Base-by-base conservation (phyloP, 2,113 vertebrate genomes). In the Cettia cetti region DNA sequence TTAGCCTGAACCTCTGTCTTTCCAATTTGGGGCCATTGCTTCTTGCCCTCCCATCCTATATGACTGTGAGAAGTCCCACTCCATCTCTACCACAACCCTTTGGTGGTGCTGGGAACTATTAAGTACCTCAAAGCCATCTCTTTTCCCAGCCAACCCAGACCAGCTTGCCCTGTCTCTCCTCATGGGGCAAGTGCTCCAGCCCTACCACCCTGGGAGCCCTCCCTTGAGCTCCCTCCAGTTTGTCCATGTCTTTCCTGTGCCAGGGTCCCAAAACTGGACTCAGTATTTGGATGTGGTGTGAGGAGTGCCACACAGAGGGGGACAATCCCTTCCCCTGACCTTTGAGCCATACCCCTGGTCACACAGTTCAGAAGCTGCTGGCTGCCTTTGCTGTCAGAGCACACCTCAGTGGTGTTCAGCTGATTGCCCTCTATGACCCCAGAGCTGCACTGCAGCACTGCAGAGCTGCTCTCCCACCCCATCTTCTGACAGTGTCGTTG, bases 261-360 rank as follows among this genome's bases (percentile, higher is more conserved):
- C 2, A n/a, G 3, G 19, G 9, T 50, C 23, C 35, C 70, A 52
- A 61, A 88, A 71, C 10, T 59, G 56, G 27, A 49, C 7, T 57
- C 27, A 40, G 44, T 31, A 60, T 35, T 39, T 59, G 80, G 35
- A 75, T 17, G 35, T 22, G 7, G 18, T 42, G 19, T 81, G 45
- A 69, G 0, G 0, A 89, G 33, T 21, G 39, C 42, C 1, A 2
- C 13, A 7, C 31, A 65, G n/a, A 72, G 49, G 5, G 13, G 6
- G 6, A 72, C 17, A 68, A 15, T 39, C 26, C 24, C 35, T 47
- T 52, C 40, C 44, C n/a, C 18, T 30, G 52, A 50, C 20, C 30
- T 64, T 40, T 7, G 4, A 31, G 37, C 39, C 2, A 0, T 35
- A 44, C 0, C 30, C 7, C 21, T 40, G 40, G 19, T 24, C 11